Conservation (phyloP, 2,797 vertebrate genomes). For the Glyptemys insculpta region DNA sequence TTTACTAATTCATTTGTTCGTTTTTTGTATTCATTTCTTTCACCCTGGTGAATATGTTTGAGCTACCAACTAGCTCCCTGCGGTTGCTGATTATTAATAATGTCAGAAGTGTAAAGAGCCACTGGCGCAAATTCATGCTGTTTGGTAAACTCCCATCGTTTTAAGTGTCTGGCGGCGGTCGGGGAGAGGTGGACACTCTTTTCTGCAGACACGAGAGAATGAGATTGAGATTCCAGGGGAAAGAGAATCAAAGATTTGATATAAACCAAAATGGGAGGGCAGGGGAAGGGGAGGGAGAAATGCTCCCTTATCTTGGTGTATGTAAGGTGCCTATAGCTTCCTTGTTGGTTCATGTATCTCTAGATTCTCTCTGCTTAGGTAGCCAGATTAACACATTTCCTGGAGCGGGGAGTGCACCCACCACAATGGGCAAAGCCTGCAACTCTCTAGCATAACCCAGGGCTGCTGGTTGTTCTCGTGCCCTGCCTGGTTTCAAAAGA, state of each 20-base stretch:
- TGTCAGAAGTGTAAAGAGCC: neutral
- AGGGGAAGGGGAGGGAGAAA: too few relatives aligned
- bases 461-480: neutral
- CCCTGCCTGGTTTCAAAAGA: neutral
- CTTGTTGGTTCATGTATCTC: neutral
- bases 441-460: neutral
- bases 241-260: neutral
- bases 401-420: neutral
- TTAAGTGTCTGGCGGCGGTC: too few relatives aligned
- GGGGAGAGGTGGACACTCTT: rapidly evolving
- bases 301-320: neutral
- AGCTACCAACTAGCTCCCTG: neutral
- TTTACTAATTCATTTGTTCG: rapidly evolving
- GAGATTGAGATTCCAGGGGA: neutral
- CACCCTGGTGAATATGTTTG: neutral
- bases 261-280: neutral
- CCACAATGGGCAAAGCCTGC: neutral
- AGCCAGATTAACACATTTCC: neutral
- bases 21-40: rapidly evolving
- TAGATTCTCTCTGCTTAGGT: neutral
- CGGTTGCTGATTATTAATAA: neutral
- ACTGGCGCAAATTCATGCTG: rapidly evolving
- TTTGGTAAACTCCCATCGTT: neutral
- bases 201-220: neutral
- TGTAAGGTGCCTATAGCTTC: rapidly evolving